Conservation (phyloP, 2,113 vertebrate genomes). For the Harpagus bidentatus region DNA sequence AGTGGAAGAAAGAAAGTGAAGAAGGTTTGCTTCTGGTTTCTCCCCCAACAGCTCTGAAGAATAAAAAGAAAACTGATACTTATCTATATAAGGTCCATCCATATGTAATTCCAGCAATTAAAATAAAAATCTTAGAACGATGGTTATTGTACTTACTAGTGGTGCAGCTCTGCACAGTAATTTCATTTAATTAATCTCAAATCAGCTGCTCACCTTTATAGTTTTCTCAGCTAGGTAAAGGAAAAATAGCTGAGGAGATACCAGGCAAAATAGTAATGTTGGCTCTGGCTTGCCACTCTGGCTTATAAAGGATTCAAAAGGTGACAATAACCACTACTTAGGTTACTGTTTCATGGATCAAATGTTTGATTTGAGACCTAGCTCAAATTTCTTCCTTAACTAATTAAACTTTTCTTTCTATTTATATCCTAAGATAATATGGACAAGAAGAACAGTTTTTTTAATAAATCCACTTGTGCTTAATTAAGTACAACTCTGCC, state of each 20-base stretch:
- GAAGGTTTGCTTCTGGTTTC: background rate
- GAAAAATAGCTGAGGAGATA: slow-evolving; percentile 48
- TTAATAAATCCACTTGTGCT: slow-evolving; percentile 14
- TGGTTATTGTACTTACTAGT: background rate
- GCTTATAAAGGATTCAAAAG: slow-evolving; percentile 87
- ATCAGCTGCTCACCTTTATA: slow-evolving; percentile 61
- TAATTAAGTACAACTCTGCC: slow-evolving; percentile 15
- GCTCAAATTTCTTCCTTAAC: slow-evolving; percentile 86
- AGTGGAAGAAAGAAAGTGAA: background rate
- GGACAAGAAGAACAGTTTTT: background rate
- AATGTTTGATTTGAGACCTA: slow-evolving; percentile 73
- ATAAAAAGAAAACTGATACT: background rate
- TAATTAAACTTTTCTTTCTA: slow-evolving; percentile 84
- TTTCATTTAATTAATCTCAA: background rate
- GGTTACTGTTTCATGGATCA: slow-evolving; percentile 88
- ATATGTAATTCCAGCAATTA: background rate
- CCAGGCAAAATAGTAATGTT: slow-evolving; percentile 33
- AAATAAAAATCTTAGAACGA: background rate
- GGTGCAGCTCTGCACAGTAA: background rate
- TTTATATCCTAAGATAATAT: slow-evolving; percentile 74
- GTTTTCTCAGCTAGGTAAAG: slow-evolving; percentile 64
- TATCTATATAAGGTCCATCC: background rate
- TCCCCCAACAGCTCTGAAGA: background rate
- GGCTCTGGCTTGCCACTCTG: slow-evolving; percentile 5
- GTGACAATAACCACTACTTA: slow-evolving; percentile 85